Percentiles rank a stretch among this genome's conserved stretches.
phyloP scores from a whole-genome alignment of 2,797 vertebrate species.

The Poecilia gillii region DNA sequence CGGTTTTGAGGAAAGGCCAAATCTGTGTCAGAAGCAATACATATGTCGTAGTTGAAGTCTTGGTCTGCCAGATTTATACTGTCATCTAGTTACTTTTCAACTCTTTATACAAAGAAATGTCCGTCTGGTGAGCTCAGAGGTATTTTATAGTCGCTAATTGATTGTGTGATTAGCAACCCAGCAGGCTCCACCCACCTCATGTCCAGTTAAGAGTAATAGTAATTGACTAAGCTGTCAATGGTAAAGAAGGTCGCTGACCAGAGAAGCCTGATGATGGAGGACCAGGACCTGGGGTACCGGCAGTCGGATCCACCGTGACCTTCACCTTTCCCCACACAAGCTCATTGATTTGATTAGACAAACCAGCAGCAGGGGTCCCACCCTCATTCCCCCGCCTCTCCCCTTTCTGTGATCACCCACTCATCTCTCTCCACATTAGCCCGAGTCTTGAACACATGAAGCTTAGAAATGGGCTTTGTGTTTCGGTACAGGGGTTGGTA shows the following conservation, averaged over 20 bases:
- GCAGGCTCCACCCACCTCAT: slow-evolving; percentile 62
- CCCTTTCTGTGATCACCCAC: slow-evolving; percentile 23
- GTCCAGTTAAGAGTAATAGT: slow-evolving; percentile 75
- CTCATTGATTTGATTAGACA: slow-evolving; percentile 56
- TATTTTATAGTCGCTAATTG: slow-evolving; percentile 78
- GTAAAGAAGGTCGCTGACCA: slow-evolving; percentile 63
- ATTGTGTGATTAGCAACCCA: slow-evolving; percentile 71
- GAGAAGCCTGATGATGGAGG: slow-evolving; percentile 37
- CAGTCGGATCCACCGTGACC: slow-evolving; percentile 54
- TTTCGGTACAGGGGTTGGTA: slow-evolving; percentile 26
- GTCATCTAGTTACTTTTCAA: slow-evolving; percentile 51
- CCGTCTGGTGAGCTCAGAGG: slow-evolving; percentile 50
- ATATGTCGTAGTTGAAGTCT: neutral
- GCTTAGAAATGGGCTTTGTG: slow-evolving; percentile 34
- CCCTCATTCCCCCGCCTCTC: slow-evolving; percentile 39
- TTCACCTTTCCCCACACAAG: slow-evolving; percentile 54
- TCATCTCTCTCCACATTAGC: slow-evolving; percentile 36
- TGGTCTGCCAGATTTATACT: slow-evolving; percentile 30
- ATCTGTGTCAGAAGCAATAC: neutral
- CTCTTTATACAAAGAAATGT: slow-evolving; percentile 52
- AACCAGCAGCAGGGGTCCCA: slow-evolving; percentile 45
- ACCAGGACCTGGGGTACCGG: slow-evolving; percentile 18
- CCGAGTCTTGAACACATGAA: slow-evolving; percentile 34
- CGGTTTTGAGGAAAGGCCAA: neutral
- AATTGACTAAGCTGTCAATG: slow-evolving; percentile 76